Conservation (phyloP, 2,888 invertebrate species). For the Eurytoma californica region DNA sequence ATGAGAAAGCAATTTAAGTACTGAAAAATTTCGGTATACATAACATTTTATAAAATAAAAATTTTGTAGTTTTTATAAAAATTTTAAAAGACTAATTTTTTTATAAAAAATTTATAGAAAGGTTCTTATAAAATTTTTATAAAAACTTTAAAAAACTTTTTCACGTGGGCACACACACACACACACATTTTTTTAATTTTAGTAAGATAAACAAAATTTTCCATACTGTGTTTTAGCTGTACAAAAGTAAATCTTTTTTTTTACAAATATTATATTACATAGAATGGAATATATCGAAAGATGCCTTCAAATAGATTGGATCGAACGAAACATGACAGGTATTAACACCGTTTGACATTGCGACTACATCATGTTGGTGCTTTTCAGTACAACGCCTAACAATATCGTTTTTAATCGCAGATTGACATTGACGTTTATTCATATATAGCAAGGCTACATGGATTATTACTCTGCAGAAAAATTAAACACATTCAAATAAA, state of each 20-base stretch:
- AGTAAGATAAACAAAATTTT: constrained; percentile 6
- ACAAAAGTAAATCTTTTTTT: constrained; percentile 21
- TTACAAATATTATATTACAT: constrained; percentile 16
- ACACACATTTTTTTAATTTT: constrained; percentile 16
- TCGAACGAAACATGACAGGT: constrained; percentile 22
- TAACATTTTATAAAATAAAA: too few relatives aligned
- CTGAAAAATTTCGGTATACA: too few relatives aligned
- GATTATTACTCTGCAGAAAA: constrained; percentile 9
- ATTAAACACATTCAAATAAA: constrained; percentile 23
- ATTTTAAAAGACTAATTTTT: too few relatives aligned
- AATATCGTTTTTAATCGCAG: background rate
- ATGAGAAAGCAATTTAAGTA: too few relatives aligned
- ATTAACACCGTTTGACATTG: background rate
- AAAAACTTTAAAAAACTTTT: too few relatives aligned
- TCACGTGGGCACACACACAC: too few relatives aligned
- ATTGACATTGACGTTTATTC: background rate
- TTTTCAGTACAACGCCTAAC: background rate
- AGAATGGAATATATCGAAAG: constrained; percentile 4
- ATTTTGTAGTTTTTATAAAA: too few relatives aligned
- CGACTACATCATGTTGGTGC: background rate
- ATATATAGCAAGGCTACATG: background rate
- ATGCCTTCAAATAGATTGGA: background rate
- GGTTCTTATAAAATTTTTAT: too few relatives aligned
- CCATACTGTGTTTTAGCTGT: background rate
- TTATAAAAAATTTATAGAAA: too few relatives aligned